Evolutionary conservation across 2,113 vertebrate species (phyloP), one percentile per base, ranked within the genome.

Genomic region (Equus przewalskii): DNA sequence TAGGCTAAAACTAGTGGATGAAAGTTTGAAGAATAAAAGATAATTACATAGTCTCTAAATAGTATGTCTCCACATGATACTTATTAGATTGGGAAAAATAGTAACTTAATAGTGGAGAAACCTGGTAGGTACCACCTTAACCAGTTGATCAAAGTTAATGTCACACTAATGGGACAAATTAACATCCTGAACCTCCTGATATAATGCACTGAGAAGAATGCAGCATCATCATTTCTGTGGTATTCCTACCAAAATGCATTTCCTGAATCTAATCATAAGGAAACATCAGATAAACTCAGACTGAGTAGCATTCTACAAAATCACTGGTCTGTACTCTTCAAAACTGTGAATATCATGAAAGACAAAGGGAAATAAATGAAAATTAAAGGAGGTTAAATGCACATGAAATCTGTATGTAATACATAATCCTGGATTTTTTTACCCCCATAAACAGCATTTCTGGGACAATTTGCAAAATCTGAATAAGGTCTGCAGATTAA

Each of bases 181-280:
- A 62, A 19, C 54, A 67, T 73, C 19, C 33, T 36, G 26, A 86
- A 19, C 44, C n/a, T 93, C 22, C 41, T 89, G 24, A 62, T 70
- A 22, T 3, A 85, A 72, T 30, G 21, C 51, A 76, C 7, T 82
- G 18, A 36, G 56, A 80, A 87, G 44, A 87, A 96, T 9, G n/a
- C 58, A 88, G 18, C n/a, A 80, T 2, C 22, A 41, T 80, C n/a
- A 80, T 44, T 44, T 75, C 22, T 83, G 24, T 76, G 24, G 7
- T 69, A 30, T 33, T 96, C 56, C 87, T 80, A 13, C 78, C 84
- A 84, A 93, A 84, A 91, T 33, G n/a, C 64, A 64, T 56, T 54
- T 69, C 33, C 69, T 51, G 33, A 84, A 22, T 89, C 41, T 51
- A 91, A 72, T 73, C 30, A 14, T 88, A 46, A 88, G 15, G 26